Evolutionary conservation across 2,888 invertebrate genomes (phyloP), one percentile per base, ranked within the genome.

Genomic region (Celastrina argiolus): DNA sequence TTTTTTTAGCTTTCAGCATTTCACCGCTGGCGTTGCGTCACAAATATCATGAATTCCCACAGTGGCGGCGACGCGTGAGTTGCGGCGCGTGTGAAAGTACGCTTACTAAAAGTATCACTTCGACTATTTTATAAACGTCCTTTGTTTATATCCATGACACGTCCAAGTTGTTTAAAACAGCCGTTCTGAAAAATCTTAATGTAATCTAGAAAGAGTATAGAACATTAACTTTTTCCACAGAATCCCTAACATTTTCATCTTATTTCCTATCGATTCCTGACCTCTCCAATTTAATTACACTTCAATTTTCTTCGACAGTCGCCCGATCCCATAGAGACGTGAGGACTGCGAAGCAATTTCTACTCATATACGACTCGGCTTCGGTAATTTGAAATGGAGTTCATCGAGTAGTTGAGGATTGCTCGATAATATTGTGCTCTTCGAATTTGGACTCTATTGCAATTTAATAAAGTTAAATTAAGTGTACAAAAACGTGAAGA

Each of bases 211-310:
- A 7, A 3, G 1, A 31, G 0, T 5, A 28, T 28, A n/a, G n/a
- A 31, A 31, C 31, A 31, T 31, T 31, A 31, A 31, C 5, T 31
- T 45, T 45, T 45, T 51, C 22, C 12, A 51, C 14, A 12, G 51
- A 26, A 22, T 12, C 51, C 51, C 6, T 14, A 22, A 51, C 5
- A 51, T 22, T 51, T 26, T 26, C 61, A 61, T 36, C 34, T 18
- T 8, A 39, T 66, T 66, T 56, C 67, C 67, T 66, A 65, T 61
- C 61, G 59, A 45, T 63, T 64, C 66, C 64, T 45, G 67, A 65
- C 67, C 70, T 67, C 65, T 68, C 67, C 70, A 69, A 74, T 70
- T 72, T 73, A 72, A 73, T 74, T 74, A 73, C 69, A 68, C 70
- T 71, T 70, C 69, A 69, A 72, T 72, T 72, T 70, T 69, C 72